These are phyloP conservation scores for Phrynosoma blainvillii DNA, from an alignment of 2,113 vertebrate genomes.

Conservation along the genomic window DNA sequence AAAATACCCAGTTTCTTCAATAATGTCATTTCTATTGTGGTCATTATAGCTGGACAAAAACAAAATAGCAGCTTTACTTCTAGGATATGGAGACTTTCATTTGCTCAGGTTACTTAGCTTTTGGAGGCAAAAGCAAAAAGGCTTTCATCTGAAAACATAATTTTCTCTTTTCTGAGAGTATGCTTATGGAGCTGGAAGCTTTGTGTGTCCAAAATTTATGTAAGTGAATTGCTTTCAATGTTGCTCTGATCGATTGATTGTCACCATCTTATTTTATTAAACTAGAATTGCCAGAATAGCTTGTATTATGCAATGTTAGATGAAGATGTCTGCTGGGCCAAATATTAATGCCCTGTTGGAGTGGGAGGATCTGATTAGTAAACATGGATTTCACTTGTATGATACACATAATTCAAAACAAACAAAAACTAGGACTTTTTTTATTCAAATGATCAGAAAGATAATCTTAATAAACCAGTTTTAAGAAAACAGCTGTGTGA, in stretches of 20 bases:
- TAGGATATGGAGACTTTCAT: neutral
- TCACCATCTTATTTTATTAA: neutral
- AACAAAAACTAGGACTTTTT: neutral
- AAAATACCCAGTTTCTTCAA: neutral
- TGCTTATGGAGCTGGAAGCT: neutral
- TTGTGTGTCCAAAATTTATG: neutral
- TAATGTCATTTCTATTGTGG: neutral
- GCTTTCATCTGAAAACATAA: neutral
- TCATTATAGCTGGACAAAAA: neutral
- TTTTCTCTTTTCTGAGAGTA: neutral
- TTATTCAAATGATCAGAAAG: neutral
- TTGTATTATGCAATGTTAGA: neutral
- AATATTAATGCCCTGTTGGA: neutral
- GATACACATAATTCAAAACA: neutral
- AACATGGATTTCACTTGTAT: neutral
- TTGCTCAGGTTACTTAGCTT: neutral
- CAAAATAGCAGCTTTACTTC: neutral
- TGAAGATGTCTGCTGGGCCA: neutral
- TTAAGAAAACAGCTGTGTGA: neutral
- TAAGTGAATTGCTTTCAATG: neutral
- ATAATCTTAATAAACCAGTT: constrained; percentile 14
- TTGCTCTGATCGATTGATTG: neutral
- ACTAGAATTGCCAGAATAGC: neutral
- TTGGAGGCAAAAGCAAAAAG: neutral
- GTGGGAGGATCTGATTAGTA: neutral